Evolutionary conservation across 2,888 invertebrate species (phyloP).

Genomic region (Carpatolechia fugitivella): DNA sequence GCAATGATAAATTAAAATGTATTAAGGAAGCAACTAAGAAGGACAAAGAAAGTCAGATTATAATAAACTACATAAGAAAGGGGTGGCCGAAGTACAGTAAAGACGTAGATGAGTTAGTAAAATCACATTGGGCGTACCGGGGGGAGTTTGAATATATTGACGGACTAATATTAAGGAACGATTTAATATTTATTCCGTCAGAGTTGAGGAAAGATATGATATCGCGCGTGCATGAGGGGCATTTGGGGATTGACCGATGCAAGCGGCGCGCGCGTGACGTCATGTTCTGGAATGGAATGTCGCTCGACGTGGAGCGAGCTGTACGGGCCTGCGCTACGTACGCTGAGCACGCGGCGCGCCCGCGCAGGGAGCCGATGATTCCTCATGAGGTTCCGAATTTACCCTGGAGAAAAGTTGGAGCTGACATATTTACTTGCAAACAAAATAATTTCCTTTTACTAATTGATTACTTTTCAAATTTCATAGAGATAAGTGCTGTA

Average conservation of each 20-base stretch:
- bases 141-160: slow-evolving; percentile 6
- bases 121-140: slow-evolving; percentile 14
- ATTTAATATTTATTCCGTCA: not conserved
- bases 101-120: not conserved
- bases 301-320: slow-evolving; percentile 14
- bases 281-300: slow-evolving; percentile 20
- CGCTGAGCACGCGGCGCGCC: slow-evolving; percentile 2
- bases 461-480: slow-evolving; percentile 6
- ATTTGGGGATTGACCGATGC: slow-evolving; percentile 16
- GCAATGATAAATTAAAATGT: not conserved
- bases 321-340: slow-evolving; percentile 1
- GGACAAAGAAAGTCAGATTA: not conserved
- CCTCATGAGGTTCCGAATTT: not conserved
- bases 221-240: slow-evolving; percentile 16
- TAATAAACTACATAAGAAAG: not conserved
- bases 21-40: not conserved
- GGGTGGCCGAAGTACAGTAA: not conserved
- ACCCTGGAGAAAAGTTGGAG: not conserved
- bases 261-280: slow-evolving; percentile 21
- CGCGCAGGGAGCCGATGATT: not conserved
- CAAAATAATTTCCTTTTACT: not conserved
- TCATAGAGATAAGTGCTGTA: not conserved
- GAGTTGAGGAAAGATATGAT: slow-evolving; percentile 9
- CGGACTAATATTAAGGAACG: slow-evolving; percentile 13
- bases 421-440: not conserved